Base-by-base conservation (phyloP, 2,113 vertebrate genomes). In the Cheilinus undulatus region DNA sequence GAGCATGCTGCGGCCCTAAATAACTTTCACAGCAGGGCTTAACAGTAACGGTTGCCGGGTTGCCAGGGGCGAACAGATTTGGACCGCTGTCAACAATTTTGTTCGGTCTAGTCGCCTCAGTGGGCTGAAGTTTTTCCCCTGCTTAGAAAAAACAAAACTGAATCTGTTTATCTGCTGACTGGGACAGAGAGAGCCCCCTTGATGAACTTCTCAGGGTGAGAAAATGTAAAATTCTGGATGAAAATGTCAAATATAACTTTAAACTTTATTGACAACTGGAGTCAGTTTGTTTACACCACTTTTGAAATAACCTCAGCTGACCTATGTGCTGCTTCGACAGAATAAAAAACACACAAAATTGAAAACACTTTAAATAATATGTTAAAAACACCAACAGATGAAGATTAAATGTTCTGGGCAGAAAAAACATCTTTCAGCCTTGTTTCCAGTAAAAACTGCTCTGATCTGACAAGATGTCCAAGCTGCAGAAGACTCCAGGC, bases 1-100 rank as follows among this genome's bases (percentile, higher is more conserved):
- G 49, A 84, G 53, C 62, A 51, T 4, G 50, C n/a, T 50, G 26
- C 79, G 79, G 73, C 70, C 74, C 58, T 58, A 49, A 83, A 85
- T 70, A 73, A 84, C 73, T 78, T 19, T 23, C 79, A 69, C 79
- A 76, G 73, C 79, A 38, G 52, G 67, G 52, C 70, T 30, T 30
- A 58, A 84, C 49, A 34, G 30, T 49, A 79, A 42, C 43, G 4
- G 43, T 73, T 53, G 60, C 50, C 46, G 14, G 2, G 68, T 73
- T 80, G 66, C 83, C 56, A 63, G 19, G 24, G 73, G 76, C 72
- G 80, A 73, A 83, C 49, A 66, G 72, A 86, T 76, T 86, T 85
- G 75, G 82, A 86, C 61, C 56, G 20, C 52, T 52, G 80, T 86
- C 79, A 85, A 88, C 64, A 69, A 68, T 82, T 83, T 78, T 30